Base-by-base conservation (phyloP, 2,888 invertebrate genomes). In the Netelia fuscicornis region DNA sequence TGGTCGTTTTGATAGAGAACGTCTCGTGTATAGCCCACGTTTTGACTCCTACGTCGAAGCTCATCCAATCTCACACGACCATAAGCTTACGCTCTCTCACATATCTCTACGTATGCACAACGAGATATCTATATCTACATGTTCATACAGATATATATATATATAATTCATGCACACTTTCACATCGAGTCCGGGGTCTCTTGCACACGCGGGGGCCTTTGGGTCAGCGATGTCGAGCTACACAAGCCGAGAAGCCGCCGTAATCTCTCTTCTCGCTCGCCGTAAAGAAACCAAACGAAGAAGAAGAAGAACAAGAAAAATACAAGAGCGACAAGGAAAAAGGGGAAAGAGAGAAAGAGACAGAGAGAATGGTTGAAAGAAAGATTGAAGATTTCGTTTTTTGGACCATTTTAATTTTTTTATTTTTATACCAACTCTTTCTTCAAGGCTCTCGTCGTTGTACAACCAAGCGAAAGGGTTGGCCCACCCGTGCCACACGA, bases 11-110 rank as follows among this genome's bases (percentile, higher is more conserved):
- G 30, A 30, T 30, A 30, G 30, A 30, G 30, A 30, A 30, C 30
- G 30, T 30, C 30, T 30, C 30, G n/a, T 25, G 25, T 62, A 11
- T 23, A 62, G 20, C 62, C 65, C 37, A 37, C 25, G 54, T 76
- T 76, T 52, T 37, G 56, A 81, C 80, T 81, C 80, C 80, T 81
- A 81, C 67, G 80, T 67, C 52, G 80, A 74, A 81, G 80, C 74
- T 80, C 74, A 68, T 74, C 74, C 74, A 60, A 60, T 42, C 64
- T 54, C 11, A 52, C 65, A 56, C 56, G 20, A 2, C 9, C 20
- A 2, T 58, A 65, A 64, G 42, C 44, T 23, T 80, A 25, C 10
- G 48, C 44, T 52, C 17, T 23, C 13, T 72, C 20, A 58, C 20
- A 58, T 58, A 58, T 20, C n/a, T 20, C 17, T 9, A 17, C 20